Base-by-base conservation (phyloP, 2,888 invertebrate genomes). In the Chrysopilus asiliformis region DNA sequence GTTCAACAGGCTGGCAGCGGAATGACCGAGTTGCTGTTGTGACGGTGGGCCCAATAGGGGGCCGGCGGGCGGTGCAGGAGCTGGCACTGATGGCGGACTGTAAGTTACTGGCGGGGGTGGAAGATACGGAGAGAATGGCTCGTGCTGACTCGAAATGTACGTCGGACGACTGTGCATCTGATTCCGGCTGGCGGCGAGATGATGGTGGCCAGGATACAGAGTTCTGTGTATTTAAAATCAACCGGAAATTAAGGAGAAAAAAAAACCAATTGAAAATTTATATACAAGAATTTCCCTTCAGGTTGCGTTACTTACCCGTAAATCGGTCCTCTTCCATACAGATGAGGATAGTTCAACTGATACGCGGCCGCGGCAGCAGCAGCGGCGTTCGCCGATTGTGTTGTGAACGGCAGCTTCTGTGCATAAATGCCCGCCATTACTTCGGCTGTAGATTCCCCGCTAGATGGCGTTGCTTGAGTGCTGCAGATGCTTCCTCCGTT, bases 91-190 rank as follows among this genome's bases (percentile, higher is more conserved):
- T 9, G 43, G 41, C 12, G 41, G 40, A 40, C 43, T 44, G 33
- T 37, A 44, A n/a, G 40, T 29, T 20, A 35, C 39, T 17, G 38
- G 34, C 17, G 49, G 38, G 31, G 47, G 44, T n/a, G 41, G 39
- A 15, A 48, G 40, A 39, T 48, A 52, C 12, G 47, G 44, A 30
- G 51, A 42, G 41, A 47, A 51, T 16, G 42, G 41, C 17, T 45
- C 51, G 33, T 46, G 46, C 32, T 45, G 49, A n/a, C n/a, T n/a
- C 20, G 43, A 40, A 31, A 49, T 29, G 38, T 47, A 50, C 2
- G 47, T 46, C 30, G 48, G 47, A 16, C 47, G 44, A 22, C 44
- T 47, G 37, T 49, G 45, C 15, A 50, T 31, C 19, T 46, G 42
- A 32, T 41, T 46, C 16, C 47, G 46, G 31, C 38, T 43, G 27